Evolutionary conservation across 2,888 invertebrate species (phyloP), one percentile per base, ranked within the genome.

Genomic region (Spialia ferax): DNA sequence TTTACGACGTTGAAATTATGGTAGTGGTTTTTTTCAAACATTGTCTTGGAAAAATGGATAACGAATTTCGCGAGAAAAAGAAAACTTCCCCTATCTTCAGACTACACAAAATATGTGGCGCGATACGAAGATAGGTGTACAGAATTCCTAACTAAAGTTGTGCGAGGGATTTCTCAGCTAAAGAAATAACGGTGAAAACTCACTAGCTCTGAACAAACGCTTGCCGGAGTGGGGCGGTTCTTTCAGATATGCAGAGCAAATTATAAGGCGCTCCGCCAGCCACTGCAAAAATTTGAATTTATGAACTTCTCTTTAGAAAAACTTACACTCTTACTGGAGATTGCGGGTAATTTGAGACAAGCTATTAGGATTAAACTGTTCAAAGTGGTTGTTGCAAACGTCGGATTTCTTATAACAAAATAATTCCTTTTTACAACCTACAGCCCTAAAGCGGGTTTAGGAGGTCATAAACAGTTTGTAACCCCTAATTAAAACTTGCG

Each of bases 131-230:
- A 86, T 86, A 86, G 83, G 86, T 85, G 85, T 82, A 82, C 83
- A 81, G 87, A 87, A 88, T 90, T 89, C 84, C 80, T 83, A 87
- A 86, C 84, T 84, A 87, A 89, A 89, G 82, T 86, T 84, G 80
- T 77, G 80, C 79, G 81, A 83, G 82, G 85, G 85, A 83, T 86
- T 85, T 84, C 79, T 78, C 77, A 79, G 82, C 81, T 83, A 82
- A 84, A 86, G 85, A 87, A 88, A 88, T 87, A 86, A 84, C 77
- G 82, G 79, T 73, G 81, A 83, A 83, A 87, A 83, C 82, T 84
- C 80, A 79, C 81, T 79, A 77, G 75, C 69, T 71, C 75, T 75
- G 77, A 83, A 81, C 78, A 78, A 81, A 80, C 77, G 80, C 77
- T 77, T 79, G 74, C 78, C 75, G 74, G 76, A 74, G 77, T 72